These are phyloP conservation scores for Notiomystis cincta DNA, from an alignment of 2,113 vertebrate species.

Conservation along the genomic window DNA sequence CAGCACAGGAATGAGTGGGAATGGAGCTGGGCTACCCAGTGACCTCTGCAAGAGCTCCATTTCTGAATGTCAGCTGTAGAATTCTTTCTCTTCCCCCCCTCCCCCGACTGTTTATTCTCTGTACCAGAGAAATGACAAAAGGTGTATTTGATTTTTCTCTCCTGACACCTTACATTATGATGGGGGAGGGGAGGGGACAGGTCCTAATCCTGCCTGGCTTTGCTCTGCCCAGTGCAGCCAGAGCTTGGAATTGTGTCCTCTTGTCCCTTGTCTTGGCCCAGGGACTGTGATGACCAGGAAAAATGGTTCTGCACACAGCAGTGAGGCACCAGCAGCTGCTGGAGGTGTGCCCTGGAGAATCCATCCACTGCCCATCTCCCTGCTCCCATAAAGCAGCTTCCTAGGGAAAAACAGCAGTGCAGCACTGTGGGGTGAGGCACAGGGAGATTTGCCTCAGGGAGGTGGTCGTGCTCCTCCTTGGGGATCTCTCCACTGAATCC, in stretches of 20 bases:
- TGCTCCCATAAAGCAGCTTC: not conserved
- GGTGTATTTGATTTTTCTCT: not conserved
- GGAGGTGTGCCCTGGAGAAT: not conserved
- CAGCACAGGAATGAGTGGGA: not conserved
- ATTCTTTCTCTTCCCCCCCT: not conserved
- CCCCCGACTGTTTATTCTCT: no score
- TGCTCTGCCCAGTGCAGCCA: not conserved
- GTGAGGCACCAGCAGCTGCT: not conserved
- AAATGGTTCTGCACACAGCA: rapidly evolving
- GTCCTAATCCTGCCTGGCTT: not conserved
- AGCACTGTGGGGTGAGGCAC: not conserved
- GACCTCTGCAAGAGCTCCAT: not conserved
- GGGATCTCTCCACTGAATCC: not conserved
- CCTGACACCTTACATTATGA: not conserved
- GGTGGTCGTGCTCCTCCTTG: rapidly evolving
- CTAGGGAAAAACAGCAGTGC: not conserved
- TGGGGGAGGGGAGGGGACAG: not conserved
- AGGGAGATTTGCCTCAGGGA: not conserved
- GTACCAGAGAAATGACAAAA: not conserved
- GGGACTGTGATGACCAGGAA: not conserved
- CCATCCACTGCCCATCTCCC: rapidly evolving
- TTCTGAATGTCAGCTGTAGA: not conserved
- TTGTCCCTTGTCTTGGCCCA: not conserved
- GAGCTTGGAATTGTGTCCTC: no score
- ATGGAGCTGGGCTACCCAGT: not conserved